Evolutionary conservation across 2,113 vertebrate species (phyloP).

Genomic region (Zosterops pallidus): DNA sequence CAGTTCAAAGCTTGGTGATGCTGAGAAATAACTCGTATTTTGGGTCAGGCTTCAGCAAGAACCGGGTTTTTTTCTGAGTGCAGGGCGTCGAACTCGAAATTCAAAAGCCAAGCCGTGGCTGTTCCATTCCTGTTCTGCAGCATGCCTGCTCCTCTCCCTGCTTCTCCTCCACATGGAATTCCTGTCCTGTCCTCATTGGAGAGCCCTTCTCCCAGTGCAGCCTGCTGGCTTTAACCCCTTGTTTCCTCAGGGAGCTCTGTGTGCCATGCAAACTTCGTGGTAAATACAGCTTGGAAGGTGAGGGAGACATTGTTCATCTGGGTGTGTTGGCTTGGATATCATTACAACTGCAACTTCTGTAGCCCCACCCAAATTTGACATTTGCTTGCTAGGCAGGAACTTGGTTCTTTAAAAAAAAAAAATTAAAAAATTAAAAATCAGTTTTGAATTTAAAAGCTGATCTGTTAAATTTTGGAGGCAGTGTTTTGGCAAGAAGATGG

Average conservation of each 20-base stretch:
- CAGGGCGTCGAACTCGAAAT: not conserved
- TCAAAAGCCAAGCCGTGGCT: not conserved
- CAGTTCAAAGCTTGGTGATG: not conserved
- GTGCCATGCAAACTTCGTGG: not conserved
- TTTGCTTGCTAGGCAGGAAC: constrained; percentile 40
- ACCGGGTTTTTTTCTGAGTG: not conserved
- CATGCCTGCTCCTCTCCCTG: not conserved
- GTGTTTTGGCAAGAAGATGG: not conserved
- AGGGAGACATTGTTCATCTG: constrained; percentile 59
- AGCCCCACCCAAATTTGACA: constrained; percentile 56
- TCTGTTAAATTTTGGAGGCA: not conserved
- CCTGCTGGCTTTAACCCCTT: not conserved
- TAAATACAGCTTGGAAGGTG: constrained; percentile 36
- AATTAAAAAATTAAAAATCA: not conserved
- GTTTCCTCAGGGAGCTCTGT: not conserved
- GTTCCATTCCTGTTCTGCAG: not conserved
- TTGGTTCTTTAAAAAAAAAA: not conserved
- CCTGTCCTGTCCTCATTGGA: not conserved
- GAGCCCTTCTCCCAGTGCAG: not conserved
- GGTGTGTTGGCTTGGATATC: constrained; percentile 71
- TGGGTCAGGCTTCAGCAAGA: not conserved
- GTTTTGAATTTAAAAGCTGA: not conserved
- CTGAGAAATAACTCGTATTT: not conserved
- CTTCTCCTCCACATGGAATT: not conserved
- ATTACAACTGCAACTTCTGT: constrained; percentile 40